Evolutionary conservation across 2,888 invertebrate genomes (phyloP).

Genomic region (Teleiodes luculella): DNA sequence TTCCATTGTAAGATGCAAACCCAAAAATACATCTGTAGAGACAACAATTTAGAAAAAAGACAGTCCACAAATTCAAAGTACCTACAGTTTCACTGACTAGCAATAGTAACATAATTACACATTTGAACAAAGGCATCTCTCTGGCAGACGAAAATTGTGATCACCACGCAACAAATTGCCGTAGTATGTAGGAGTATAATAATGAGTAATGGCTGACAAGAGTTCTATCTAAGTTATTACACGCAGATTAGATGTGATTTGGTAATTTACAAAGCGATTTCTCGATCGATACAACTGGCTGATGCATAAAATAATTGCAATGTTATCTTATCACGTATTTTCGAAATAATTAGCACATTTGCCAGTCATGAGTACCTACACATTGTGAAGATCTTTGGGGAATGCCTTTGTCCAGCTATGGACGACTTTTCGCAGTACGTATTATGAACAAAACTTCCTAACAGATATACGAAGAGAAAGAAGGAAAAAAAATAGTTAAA

Average conservation of each 20-base stretch:
- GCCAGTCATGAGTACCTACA: no score
- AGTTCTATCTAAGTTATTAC: conserved; percentile 1
- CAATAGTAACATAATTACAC: conserved; percentile 46
- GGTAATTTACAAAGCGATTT: background rate
- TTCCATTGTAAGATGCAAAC: no score
- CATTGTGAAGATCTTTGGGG: no score
- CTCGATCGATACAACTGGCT: no score
- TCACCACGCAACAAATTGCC: conserved; percentile 48
- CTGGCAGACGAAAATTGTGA: conserved; percentile 58
- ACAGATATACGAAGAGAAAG: no score
- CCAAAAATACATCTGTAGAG: background rate
- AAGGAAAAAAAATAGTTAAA: no score
- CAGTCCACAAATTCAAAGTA: background rate
- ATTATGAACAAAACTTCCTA: no score
- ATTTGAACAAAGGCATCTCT: conserved; percentile 38
- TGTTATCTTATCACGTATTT: no score
- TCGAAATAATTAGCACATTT: no score
- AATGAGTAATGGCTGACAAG: conserved; percentile 43
- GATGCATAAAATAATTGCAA: no score
- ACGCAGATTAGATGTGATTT: conserved; percentile 4
- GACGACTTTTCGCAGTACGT: no score
- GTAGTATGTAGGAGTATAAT: conserved; percentile 58
- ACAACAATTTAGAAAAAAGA: background rate
- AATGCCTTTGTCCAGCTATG: no score
- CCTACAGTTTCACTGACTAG: background rate